Conservation (phyloP, 2,113 vertebrate genomes). For the Ophthalmolycus amberensis region DNA sequence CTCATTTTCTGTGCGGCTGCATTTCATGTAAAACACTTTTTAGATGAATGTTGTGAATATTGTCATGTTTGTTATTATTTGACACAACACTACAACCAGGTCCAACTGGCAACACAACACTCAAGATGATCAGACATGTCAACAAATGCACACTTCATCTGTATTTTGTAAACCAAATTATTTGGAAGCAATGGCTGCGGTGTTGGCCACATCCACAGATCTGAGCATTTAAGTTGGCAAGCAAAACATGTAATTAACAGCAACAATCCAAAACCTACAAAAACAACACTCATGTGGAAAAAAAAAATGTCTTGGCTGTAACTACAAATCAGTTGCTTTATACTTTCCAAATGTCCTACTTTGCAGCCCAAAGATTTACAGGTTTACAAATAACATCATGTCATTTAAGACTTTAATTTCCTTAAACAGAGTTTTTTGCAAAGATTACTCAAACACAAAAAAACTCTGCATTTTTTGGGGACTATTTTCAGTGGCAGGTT, state of each 20-base stretch:
- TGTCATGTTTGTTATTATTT: not conserved
- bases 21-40: not conserved
- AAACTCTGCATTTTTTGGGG: too few species aligned
- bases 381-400: not conserved
- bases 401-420: not conserved
- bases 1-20: not conserved
- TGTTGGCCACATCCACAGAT: slow-evolving; percentile 28
- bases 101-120: not conserved
- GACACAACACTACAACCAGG: not conserved
- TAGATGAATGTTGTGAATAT: not conserved
- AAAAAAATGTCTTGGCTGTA: not conserved
- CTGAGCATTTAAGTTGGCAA: slow-evolving; percentile 1
- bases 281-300: not conserved
- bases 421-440: not conserved
- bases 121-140: slow-evolving; percentile 10
- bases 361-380: not conserved
- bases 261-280: slow-evolving; percentile 9
- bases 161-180: slow-evolving; percentile 38
- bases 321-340: not conserved
- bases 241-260: slow-evolving; percentile 26
- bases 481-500: not conserved
- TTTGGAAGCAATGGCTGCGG: slow-evolving; percentile 7
- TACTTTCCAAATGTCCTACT: not conserved
- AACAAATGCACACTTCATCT: slow-evolving; percentile 14
- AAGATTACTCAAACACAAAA: too few species aligned